Conservation (phyloP, 1,140 invertebrate species). For the Rhynchophorus ferrugineus region DNA sequence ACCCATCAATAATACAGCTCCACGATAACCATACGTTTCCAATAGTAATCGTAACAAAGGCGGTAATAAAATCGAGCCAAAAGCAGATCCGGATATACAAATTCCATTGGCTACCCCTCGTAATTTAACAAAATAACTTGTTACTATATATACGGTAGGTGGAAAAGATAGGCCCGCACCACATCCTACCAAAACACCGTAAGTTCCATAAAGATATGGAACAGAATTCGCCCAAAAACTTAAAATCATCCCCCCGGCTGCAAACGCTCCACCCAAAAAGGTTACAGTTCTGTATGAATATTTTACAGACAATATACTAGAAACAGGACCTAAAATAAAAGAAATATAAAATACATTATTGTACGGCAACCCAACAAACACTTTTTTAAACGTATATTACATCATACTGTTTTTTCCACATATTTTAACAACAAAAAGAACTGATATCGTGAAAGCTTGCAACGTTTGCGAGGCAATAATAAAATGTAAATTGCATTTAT, state of each 20-base stretch:
- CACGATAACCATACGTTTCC: slow-evolving; percentile 67
- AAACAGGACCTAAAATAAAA: slow-evolving; percentile 68
- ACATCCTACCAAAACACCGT: slow-evolving; percentile 70
- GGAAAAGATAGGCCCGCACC: slow-evolving; percentile 76
- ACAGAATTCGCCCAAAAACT: slow-evolving; percentile 76
- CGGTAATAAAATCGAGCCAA: slow-evolving; percentile 75
- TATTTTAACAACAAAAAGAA: no score
- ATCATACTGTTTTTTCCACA: no score
- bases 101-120: slow-evolving; percentile 81
- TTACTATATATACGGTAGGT: slow-evolving; percentile 85
- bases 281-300: slow-evolving; percentile 89
- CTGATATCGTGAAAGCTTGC: background rate
- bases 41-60: slow-evolving; percentile 64
- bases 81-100: slow-evolving; percentile 80
- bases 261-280: slow-evolving; percentile 74
- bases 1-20: slow-evolving; percentile 72
- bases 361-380: background rate
- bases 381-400: no score
- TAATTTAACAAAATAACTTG: slow-evolving; percentile 74
- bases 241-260: slow-evolving; percentile 76
- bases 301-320: slow-evolving; percentile 80
- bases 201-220: slow-evolving; percentile 68
- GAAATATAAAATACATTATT: background rate
- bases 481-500: no score
- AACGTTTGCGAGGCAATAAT: no score